Conservation (phyloP, 1,140 invertebrate genomes). For the Phortica variegata region DNA sequence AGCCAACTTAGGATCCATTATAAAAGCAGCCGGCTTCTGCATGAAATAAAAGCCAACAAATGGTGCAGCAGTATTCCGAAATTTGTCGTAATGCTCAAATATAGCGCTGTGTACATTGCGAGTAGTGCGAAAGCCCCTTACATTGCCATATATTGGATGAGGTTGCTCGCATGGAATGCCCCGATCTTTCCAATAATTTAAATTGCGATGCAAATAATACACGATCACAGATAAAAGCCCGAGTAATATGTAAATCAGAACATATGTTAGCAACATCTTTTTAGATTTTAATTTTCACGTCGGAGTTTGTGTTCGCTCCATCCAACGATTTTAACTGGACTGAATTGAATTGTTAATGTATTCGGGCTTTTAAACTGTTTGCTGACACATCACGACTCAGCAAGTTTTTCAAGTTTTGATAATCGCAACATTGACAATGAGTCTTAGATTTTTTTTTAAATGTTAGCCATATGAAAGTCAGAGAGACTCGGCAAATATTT, state of each 20-base stretch:
- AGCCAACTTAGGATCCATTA: constrained; percentile 63
- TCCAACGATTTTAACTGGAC: too few relatives aligned
- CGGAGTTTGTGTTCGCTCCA: too few relatives aligned
- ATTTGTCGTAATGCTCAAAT: neutral
- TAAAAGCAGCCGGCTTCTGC: constrained; percentile 56
- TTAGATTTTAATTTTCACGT: neutral
- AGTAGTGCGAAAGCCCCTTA: constrained; percentile 6
- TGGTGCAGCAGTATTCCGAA: neutral
- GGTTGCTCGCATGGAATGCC: constrained; percentile 48
- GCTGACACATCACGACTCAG: too few relatives aligned
- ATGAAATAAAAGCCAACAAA: constrained; percentile 51
- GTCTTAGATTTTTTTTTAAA: too few relatives aligned
- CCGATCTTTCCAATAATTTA: constrained; percentile 42
- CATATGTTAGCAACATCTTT: constrained; percentile 17
- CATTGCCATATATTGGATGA: constrained; percentile 38
- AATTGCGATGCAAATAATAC: constrained; percentile 8
- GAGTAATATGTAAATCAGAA: constrained; percentile 20
- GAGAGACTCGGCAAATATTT: too few relatives aligned
- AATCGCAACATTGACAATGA: too few relatives aligned
- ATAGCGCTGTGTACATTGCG: constrained; percentile 7
- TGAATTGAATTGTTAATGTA: too few relatives aligned
- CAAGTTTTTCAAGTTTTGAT: neutral
- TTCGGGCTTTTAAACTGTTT: too few relatives aligned
- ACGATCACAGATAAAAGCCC: constrained; percentile 15
- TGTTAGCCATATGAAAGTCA: too few relatives aligned